Evolutionary conservation across 2,113 vertebrate genomes (phyloP).

Genomic region (Ctenodactylus gundi): DNA sequence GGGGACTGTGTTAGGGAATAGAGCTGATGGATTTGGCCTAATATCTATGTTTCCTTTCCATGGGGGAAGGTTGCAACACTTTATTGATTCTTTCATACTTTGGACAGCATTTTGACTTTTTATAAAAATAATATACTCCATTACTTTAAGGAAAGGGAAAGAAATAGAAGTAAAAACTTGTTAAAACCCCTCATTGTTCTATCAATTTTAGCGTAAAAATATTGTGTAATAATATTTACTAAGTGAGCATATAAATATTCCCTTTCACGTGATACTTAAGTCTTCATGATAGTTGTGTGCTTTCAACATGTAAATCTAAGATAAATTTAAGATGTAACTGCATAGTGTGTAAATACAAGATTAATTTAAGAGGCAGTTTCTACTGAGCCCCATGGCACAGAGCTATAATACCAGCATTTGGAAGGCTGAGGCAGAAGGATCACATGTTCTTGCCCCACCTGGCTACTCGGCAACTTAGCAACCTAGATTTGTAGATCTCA

Average conservation of each 20-base stretch:
- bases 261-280: not conserved
- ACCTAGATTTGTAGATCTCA: too few relatives aligned
- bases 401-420: too few relatives aligned
- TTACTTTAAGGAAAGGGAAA: not conserved
- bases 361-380: too few relatives aligned
- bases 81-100: not conserved
- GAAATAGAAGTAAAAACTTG: not conserved
- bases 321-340: not conserved
- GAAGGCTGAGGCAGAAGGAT: too few relatives aligned
- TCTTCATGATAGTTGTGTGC: not conserved
- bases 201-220: conserved; percentile 32
- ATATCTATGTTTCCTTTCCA: not conserved
- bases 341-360: too few relatives aligned
- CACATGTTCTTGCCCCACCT: too few relatives aligned
- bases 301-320: not conserved
- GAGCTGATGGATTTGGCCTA: not conserved
- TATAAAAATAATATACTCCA: not conserved
- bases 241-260: not conserved
- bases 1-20: not conserved
- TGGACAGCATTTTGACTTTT: not conserved
- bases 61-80: not conserved
- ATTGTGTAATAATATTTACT: not conserved
- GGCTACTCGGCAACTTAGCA: too few relatives aligned
- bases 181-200: not conserved
- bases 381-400: too few relatives aligned